A percentile compares a stretch with the other conserved stretches of the same genome.
phyloP scores from a whole-genome alignment of 2,113 vertebrate species.

The Proteles cristata region DNA sequence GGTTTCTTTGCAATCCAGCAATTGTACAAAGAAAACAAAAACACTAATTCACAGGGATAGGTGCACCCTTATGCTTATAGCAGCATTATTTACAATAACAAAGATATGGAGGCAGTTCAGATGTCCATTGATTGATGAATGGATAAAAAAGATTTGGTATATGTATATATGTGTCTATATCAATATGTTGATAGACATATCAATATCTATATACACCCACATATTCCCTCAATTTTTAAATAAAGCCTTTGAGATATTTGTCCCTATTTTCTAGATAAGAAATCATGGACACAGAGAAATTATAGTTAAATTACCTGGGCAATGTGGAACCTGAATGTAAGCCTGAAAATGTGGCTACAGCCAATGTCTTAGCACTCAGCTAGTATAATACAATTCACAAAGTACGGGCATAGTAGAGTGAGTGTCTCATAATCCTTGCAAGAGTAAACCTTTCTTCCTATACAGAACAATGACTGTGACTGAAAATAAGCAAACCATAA shows the following conservation, averaged over 20 bases:
- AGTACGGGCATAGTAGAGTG: neutral
- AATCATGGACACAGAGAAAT: neutral
- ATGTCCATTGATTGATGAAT: neutral
- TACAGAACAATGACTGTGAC: neutral
- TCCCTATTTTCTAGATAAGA: neutral
- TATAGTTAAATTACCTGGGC: neutral
- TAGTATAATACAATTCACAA: neutral
- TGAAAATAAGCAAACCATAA: neutral
- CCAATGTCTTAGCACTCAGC: neutral
- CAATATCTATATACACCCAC: neutral
- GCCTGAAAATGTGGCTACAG: neutral
- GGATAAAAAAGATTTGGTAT: neutral
- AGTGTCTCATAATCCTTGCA: neutral
- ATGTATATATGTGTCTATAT: neutral
- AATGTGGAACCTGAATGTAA: neutral
- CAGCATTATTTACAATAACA: neutral
- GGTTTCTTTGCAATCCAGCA: no score
- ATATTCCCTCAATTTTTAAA: neutral
- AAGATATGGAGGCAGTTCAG: neutral
- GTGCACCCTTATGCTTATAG: neutral
- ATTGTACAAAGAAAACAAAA: neutral
- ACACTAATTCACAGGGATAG: neutral
- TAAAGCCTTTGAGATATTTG: neutral
- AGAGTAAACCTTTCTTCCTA: neutral
- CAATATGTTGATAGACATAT: neutral